Percentiles rank a stretch among this genome's conserved stretches.
Conservation (phyloP, 2,113 vertebrate genomes). For the Chlorodrepanis virens region DNA sequence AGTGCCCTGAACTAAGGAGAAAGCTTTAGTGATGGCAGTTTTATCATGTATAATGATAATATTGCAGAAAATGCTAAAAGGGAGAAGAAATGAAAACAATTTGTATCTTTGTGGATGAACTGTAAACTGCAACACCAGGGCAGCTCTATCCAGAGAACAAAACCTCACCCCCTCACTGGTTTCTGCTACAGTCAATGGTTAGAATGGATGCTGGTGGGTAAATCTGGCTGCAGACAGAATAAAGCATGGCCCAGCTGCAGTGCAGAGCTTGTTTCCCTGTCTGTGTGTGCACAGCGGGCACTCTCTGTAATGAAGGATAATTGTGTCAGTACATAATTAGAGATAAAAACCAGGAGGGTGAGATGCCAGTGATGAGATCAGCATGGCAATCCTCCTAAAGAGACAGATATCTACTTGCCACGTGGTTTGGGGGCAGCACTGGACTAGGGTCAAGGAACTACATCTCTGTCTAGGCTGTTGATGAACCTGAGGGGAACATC, state of each 20-base stretch:
- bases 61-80: not conserved
- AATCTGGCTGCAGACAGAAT: not conserved
- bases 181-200: not conserved
- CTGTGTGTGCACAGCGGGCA: not conserved
- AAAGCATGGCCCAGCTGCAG: not conserved
- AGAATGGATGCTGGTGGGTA: not conserved
- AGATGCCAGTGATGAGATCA: constrained; percentile 1
- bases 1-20: not conserved
- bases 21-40: not conserved
- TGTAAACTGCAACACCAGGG: not conserved
- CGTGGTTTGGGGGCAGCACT: not conserved
- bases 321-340: constrained; percentile 29
- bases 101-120: not conserved
- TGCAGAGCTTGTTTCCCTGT: not conserved
- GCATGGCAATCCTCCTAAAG: not conserved
- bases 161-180: not conserved
- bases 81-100: not conserved
- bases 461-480: not conserved
- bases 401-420: not conserved
- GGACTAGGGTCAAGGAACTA: not conserved
- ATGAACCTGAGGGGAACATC: not conserved
- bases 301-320: constrained; percentile 17
- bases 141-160: not conserved
- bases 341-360: not conserved
- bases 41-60: not conserved